These are phyloP conservation scores for Cerceris ruficornis DNA, from an alignment of 2,888 invertebrate genomes.

Conservation along the genomic window DNA sequence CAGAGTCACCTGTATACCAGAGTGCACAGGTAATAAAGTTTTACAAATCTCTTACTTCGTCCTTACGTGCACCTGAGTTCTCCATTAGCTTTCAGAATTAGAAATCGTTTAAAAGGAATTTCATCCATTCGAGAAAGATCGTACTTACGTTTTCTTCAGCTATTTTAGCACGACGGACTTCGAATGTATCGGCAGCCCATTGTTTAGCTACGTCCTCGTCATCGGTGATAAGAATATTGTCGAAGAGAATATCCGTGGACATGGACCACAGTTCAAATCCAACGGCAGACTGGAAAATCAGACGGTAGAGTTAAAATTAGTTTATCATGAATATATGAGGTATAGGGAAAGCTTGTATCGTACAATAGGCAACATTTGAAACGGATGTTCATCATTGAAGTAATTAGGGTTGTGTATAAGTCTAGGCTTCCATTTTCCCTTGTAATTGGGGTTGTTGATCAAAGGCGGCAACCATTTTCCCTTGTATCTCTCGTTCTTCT, in stretches of 20 bases:
- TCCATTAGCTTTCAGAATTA: background rate
- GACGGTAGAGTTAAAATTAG: background rate
- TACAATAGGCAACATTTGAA: slow-evolving; percentile 94
- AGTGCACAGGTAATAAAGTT: slow-evolving; percentile 32
- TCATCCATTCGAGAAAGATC: background rate
- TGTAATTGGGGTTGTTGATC: slow-evolving; percentile 96
- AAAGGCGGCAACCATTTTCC: slow-evolving; percentile 96
- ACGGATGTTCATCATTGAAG: slow-evolving; percentile 95
- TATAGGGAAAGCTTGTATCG: slow-evolving; percentile 80
- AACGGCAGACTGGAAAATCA: slow-evolving; percentile 88
- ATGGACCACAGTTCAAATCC: slow-evolving; percentile 99
- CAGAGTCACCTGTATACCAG: slow-evolving; percentile 83
- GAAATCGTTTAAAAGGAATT: background rate
- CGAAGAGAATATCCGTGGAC: slow-evolving; percentile 96
- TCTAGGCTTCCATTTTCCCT: slow-evolving; percentile 96
- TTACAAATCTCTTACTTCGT: background rate
- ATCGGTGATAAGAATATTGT: slow-evolving; percentile 96
- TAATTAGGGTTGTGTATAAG: slow-evolving; percentile 95
- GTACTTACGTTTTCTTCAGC: slow-evolving; percentile 90
- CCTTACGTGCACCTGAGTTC: background rate
- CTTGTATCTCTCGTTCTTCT: slow-evolving; percentile 95
- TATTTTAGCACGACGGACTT: slow-evolving; percentile 91
- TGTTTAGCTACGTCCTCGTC: slow-evolving; percentile 88
- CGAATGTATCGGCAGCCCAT: slow-evolving; percentile 93
- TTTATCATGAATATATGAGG: background rate